Conservation (phyloP, 2,797 vertebrate genomes). For the Lithobates pipiens region DNA sequence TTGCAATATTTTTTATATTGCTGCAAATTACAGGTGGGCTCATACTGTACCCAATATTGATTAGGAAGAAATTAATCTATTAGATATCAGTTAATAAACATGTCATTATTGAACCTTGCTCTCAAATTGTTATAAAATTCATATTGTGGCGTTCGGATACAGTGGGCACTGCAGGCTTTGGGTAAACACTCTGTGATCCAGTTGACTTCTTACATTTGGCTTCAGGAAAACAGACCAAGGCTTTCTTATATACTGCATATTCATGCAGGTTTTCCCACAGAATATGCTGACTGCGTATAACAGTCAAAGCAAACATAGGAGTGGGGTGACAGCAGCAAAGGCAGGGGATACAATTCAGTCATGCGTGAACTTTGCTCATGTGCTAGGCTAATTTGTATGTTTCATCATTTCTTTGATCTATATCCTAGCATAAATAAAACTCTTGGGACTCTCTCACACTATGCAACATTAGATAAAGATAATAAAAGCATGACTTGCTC, state of each 20-base stretch:
- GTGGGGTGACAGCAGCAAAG: background rate
- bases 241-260: background rate
- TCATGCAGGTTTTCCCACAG: constrained; percentile 38
- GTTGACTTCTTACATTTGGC: background rate
- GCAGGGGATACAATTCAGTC: constrained; percentile 23
- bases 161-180: too few species aligned
- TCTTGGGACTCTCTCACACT: background rate
- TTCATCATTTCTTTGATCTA: background rate
- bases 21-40: too few species aligned
- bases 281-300: constrained; percentile 40
- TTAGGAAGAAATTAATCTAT: too few species aligned
- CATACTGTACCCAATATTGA: too few species aligned
- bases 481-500: too few species aligned
- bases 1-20: too few species aligned
- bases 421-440: background rate
- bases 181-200: background rate
- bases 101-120: too few species aligned
- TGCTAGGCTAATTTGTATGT: background rate
- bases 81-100: too few species aligned
- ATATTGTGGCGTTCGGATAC: too few species aligned
- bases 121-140: too few species aligned
- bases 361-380: constrained; percentile 18
- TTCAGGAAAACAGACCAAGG: background rate
- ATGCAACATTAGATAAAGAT: too few species aligned
- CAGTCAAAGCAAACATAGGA: constrained; percentile 24